These are phyloP conservation scores for Watsonalla binaria DNA, from an alignment of 2,888 invertebrate species.

Conservation along the genomic window DNA sequence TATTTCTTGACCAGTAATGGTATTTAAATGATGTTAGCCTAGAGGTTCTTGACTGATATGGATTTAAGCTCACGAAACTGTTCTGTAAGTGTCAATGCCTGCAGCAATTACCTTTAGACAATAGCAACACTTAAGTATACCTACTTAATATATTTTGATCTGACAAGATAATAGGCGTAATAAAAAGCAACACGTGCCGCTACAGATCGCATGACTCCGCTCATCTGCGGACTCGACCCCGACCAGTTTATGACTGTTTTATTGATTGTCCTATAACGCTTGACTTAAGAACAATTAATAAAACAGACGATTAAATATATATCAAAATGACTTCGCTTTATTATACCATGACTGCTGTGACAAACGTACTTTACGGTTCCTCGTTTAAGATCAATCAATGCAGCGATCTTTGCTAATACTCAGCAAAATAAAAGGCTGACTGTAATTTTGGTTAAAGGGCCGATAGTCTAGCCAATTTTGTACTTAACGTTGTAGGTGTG, in stretches of 20 bases:
- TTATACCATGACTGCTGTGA: conserved; percentile 7
- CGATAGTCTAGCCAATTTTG: not conserved
- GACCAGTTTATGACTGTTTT: conserved; percentile 33
- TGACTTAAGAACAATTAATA: no score
- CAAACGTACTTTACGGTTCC: not conserved
- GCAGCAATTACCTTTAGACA: conserved; percentile 31
- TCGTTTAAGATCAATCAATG: not conserved
- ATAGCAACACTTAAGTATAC: conserved; percentile 37
- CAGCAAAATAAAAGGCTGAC: not conserved
- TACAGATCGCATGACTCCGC: conserved; percentile 60
- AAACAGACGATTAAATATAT: conserved; percentile 8
- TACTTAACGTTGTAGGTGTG: conserved; percentile 3
- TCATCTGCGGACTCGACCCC: conserved; percentile 39
- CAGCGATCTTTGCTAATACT: no score
- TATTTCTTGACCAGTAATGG: not conserved
- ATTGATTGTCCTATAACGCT: conserved; percentile 43
- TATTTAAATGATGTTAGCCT: not conserved
- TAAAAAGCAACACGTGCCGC: conserved; percentile 57
- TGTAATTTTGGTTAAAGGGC: not conserved
- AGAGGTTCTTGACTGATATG: not conserved
- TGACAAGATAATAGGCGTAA: conserved; percentile 58
- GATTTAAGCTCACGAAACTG: conserved; percentile 3
- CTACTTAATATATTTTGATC: conserved; percentile 44
- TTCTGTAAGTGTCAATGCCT: conserved; percentile 25
- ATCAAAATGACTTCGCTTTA: conserved; percentile 15